Base-by-base conservation (phyloP, 2,113 vertebrate genomes). In the Colius striatus region DNA sequence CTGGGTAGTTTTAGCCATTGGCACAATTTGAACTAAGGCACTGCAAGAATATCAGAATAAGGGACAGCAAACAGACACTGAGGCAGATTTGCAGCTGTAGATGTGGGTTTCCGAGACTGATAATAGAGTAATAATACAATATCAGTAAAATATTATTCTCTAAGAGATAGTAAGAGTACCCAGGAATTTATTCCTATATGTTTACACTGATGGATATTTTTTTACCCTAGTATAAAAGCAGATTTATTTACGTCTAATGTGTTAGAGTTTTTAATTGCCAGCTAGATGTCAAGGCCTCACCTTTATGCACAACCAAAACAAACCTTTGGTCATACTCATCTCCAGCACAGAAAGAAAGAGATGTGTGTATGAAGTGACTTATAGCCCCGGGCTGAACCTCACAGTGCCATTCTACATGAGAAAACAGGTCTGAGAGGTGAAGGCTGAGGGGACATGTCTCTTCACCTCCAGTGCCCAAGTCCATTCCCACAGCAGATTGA, bases 391-490 rank as follows among this genome's bases (percentile, higher is more conserved):
- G 15, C 43, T 16, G 10, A 23, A 26, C 43, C 61, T 34, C 17
- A 11, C 30, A 27, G 5, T 0, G 7, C 21, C 55, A 45, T 63
- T 43, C 34, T 8, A 38, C 27, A 3, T 6, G 32, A 45, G 55
- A 45, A 43, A 32, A 14, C 10, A 11, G 34, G 29, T 66, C 41
- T 30, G 54, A 41, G 29, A 29, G 30, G 22, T 17, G 45, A 29
- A 11, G 13, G 32, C n/a, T 29, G 21, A 13, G 16, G 19, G 20
- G 7, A 66, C 36, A 10, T 62, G 71, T 41, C 38, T 41, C 53
- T 77, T 66, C 0, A 4, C 53, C 34, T 50, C 47, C 73, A 36
- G 72, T 2, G 1, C 45, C 58, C 2, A 1, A 41, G 48, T 32
- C 84, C 9, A 2, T 19, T n/a, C 51, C 68, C 58, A 29, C 41